Base-by-base conservation (phyloP, 1,140 invertebrate genomes). In the Danaus melanippus region DNA sequence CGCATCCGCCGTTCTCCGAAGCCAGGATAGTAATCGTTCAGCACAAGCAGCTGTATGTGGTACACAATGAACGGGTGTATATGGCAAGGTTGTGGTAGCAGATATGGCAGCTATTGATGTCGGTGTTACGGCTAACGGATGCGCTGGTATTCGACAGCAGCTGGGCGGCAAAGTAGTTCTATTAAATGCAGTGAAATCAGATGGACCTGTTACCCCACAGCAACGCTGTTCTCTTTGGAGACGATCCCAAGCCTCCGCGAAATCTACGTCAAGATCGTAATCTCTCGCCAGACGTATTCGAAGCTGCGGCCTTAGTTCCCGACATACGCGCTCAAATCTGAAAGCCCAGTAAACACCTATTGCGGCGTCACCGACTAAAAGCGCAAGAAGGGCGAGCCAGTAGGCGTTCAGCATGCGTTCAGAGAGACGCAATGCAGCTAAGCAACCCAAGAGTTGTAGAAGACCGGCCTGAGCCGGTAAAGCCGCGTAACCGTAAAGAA, bases 261-360 rank as follows among this genome's bases (percentile, higher is more conserved):
- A 94, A 54, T 92, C 90, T 1, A 87, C 67, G 67, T 93, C 92
- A n/a, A 86, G 87, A 17, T 91, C 91, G 88, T 96, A 97, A 57
- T 93, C 92, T 72, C 85, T 88, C 61, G 85, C 87, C 44, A 88
- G 58, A 9, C 88, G 77, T 40, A 89, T 77, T 42, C 88, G 89
- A 11, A 96, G 86, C 41, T 90, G 90, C 0, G 92, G 92, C 51
- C 90, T 88, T 11, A 96, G 87, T 59, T 93, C 92, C 42, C 91
- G 86, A 63, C 92, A 90, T 53, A 96, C 92, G 56, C 89, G 89
- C 67, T 95, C 92, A 74, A 95, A 94, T 10, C 93, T 88, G 78
- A 95, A 94, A 54, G 95, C 90, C 95, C 95, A 97, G 62, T 94
- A 93, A n/a, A 95, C 90, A 10, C 95, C 95, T 39, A 96, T 90